phyloP scores from a whole-genome alignment of 2,113 vertebrate genomes.

The Tylochromis polylepis region DNA sequence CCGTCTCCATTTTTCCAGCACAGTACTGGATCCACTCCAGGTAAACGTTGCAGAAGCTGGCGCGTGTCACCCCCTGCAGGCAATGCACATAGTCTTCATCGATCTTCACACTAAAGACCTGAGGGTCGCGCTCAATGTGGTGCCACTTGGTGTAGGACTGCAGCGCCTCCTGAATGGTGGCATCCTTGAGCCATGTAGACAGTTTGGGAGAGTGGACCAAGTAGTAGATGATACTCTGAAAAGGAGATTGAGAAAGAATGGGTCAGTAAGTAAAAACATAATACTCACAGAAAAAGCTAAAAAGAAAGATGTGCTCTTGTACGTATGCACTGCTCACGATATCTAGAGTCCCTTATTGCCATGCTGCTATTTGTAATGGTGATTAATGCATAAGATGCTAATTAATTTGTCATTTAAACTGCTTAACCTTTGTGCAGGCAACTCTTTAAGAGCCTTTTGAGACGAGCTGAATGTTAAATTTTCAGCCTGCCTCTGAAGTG shows the following conservation, averaged over 20 bases:
- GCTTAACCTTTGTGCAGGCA: background rate
- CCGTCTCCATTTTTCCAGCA: constrained; percentile 81
- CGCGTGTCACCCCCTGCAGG: constrained; percentile 93
- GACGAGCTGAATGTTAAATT: background rate
- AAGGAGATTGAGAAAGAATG: background rate
- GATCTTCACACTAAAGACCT: constrained; percentile 90
- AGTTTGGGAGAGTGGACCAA: constrained; percentile 89
- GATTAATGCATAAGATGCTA: background rate
- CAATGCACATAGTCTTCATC: constrained; percentile 97
- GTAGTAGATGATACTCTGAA: constrained; percentile 94
- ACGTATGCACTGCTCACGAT: background rate
- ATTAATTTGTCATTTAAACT: background rate
- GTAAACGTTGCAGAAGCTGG: constrained; percentile 95
- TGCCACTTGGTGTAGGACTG: constrained; percentile 96
- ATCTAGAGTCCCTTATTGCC: background rate
- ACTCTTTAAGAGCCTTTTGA: background rate
- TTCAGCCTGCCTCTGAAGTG: background rate
- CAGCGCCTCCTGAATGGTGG: constrained; percentile 81
- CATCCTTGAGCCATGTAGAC: constrained; percentile 83
- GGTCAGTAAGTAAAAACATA: background rate
- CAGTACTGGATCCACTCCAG: constrained; percentile 97
- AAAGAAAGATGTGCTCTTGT: background rate
- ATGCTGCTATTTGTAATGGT: background rate
- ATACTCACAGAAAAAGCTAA: background rate
- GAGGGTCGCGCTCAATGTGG: constrained; percentile 92